Percentiles rank a stretch among this genome's conserved stretches.
Conservation (phyloP, 2,888 invertebrate species). For the Tiliacea citrago region DNA sequence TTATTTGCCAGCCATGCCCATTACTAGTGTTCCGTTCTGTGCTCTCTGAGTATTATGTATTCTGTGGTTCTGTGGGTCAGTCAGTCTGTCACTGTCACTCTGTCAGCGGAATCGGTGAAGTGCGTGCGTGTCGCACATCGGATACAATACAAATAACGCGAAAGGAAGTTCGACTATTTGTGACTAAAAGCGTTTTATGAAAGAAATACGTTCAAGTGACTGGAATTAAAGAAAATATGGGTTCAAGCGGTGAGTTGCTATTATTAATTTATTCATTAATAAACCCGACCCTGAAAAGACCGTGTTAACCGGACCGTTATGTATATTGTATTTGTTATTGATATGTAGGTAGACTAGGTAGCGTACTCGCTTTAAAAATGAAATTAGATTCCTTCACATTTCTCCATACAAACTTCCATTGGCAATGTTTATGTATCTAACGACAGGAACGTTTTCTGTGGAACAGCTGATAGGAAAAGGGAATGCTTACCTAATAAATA, state of each 20-base stretch:
- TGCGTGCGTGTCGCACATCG: neutral
- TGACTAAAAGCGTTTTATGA: conserved; percentile 6
- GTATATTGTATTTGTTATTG: conserved; percentile 29
- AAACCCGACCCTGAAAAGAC: neutral
- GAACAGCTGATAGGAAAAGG: neutral
- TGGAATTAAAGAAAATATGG: conserved; percentile 41
- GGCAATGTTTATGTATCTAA: neutral
- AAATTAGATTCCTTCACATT: neutral
- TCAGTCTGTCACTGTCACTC: neutral
- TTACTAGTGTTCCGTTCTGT: too few relatives aligned
- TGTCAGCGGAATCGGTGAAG: conserved; percentile 21
- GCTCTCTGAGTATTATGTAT: too few relatives aligned
- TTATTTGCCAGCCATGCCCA: too few relatives aligned
- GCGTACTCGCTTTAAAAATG: conserved; percentile 25
- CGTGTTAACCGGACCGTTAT: conserved; percentile 32
- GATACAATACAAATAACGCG: conserved; percentile 23
- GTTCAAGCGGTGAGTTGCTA: conserved; percentile 49
- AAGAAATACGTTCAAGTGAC: conserved; percentile 13
- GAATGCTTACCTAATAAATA: neutral
- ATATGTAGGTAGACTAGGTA: conserved; percentile 23
- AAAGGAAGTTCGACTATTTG: conserved; percentile 42
- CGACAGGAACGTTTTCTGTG: neutral
- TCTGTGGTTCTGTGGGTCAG: neutral
- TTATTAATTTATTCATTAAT: conserved; percentile 7
- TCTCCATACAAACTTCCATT: neutral